phyloP scores from a whole-genome alignment of 2,797 vertebrate genomes.

The Phalloptychus januarius region DNA sequence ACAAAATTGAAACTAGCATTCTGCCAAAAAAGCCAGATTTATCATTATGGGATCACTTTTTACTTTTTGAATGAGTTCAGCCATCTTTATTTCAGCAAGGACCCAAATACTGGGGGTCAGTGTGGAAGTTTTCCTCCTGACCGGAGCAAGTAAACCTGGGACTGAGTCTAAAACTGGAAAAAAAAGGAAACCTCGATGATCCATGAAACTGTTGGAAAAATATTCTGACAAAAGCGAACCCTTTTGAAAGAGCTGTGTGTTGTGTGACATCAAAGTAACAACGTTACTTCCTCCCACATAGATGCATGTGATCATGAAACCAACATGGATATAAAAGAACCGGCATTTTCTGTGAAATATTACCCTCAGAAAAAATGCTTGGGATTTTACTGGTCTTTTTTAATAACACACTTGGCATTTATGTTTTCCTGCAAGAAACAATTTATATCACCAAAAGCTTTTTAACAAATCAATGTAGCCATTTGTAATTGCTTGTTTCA shows the following conservation, averaged over 20 bases:
- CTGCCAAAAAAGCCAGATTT: slow-evolving; percentile 34
- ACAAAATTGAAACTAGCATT: not conserved
- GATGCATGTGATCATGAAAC: slow-evolving; percentile 62
- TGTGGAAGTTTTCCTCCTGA: slow-evolving; percentile 3
- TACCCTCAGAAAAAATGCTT: slow-evolving; percentile 65
- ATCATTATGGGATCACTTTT: slow-evolving; percentile 17
- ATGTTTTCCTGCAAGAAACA: slow-evolving; percentile 94
- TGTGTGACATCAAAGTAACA: no score
- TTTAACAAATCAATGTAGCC: slow-evolving; percentile 99
- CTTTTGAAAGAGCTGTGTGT: no score
- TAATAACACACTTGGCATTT: slow-evolving; percentile 94
- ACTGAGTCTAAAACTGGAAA: not conserved
- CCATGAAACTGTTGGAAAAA: no score
- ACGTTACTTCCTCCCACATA: not conserved
- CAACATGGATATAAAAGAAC: slow-evolving; percentile 54
- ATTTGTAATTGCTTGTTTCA: slow-evolving; percentile 99
- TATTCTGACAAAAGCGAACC: no score
- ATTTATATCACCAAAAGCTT: slow-evolving; percentile 99
- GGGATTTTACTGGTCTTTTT: slow-evolving; percentile 85
- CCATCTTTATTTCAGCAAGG: slow-evolving; percentile 46
- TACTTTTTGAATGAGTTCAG: slow-evolving; percentile 48
- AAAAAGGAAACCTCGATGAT: no score
- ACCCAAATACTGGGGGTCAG: not conserved
- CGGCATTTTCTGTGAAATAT: slow-evolving; percentile 70
- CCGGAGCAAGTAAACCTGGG: no score